Evolutionary conservation across 2,888 invertebrate species (phyloP).

Genomic region (Drosophila subsilvestris): DNA sequence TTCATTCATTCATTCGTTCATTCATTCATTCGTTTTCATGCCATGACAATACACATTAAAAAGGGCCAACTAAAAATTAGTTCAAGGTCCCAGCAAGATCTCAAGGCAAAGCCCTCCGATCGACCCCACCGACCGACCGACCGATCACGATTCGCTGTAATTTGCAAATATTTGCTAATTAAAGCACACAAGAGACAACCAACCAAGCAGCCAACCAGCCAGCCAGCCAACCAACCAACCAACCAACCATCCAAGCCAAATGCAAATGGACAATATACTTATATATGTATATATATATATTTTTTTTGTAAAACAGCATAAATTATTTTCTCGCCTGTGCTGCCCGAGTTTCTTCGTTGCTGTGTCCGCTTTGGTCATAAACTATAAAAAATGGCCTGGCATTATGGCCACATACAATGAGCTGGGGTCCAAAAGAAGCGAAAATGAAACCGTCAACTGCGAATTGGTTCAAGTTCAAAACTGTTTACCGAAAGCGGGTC

Average conservation of each 20-base stretch:
- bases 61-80: constrained; percentile 33
- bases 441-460: constrained; percentile 36
- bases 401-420: constrained; percentile 41
- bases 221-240: background rate
- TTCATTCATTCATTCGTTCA: constrained; percentile 6
- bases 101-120: constrained; percentile 48
- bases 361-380: constrained; percentile 38
- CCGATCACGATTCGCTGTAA: constrained; percentile 37
- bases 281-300: too few species aligned
- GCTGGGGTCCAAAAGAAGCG: constrained; percentile 21
- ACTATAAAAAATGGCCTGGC: constrained; percentile 42
- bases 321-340: constrained; percentile 64
- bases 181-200: constrained; percentile 45
- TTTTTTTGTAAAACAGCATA: constrained; percentile 49
- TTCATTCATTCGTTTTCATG: background rate
- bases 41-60: constrained; percentile 5
- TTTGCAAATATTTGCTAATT: constrained; percentile 79
- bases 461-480: constrained; percentile 75
- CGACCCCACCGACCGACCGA: background rate
- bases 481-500: constrained; percentile 67
- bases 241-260: constrained; percentile 5
- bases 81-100: constrained; percentile 59
- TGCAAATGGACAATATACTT: constrained; percentile 22
- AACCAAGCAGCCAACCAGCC: background rate
- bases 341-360: constrained; percentile 1